Percentiles rank a stretch among this genome's conserved stretches.
phyloP scores from a whole-genome alignment of 2,888 invertebrate species.

The Drosophila meridiana region DNA sequence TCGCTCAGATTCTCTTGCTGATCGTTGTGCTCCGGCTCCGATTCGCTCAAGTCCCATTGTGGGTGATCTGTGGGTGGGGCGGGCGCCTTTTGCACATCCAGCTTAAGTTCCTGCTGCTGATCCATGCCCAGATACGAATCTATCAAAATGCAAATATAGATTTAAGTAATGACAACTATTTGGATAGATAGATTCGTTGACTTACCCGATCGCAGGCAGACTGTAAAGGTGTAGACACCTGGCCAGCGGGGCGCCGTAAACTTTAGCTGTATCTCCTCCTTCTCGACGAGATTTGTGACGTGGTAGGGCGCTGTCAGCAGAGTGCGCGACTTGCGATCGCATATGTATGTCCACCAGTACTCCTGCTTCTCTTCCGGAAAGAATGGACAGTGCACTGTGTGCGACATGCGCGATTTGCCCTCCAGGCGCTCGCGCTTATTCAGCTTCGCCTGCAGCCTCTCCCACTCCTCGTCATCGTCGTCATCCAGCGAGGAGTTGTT shows the following conservation, averaged over 20 bases:
- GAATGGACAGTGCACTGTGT: conserved; percentile 98
- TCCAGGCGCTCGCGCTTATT: conserved; percentile 95
- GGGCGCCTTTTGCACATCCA: conserved; percentile 98
- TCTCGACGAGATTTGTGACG: conserved; percentile 95
- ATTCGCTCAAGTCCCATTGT: conserved; percentile 99
- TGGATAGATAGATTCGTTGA: not conserved
- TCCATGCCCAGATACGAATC: conserved; percentile 99
- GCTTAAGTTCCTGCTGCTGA: conserved; percentile 96
- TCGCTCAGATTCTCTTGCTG: conserved; percentile 88
- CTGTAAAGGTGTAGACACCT: conserved; percentile 95
- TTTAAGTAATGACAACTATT: not conserved
- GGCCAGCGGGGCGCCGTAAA: conserved; percentile 98
- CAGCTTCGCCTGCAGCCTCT: conserved; percentile 93
- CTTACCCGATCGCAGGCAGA: conserved; percentile 93
- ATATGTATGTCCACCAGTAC: conserved; percentile 99
- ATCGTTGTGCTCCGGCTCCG: conserved; percentile 90
- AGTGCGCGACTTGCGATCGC: conserved; percentile 96
- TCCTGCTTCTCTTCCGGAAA: conserved; percentile 98
- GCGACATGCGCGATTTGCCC: conserved; percentile 96
- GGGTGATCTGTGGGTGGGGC: conserved; percentile 96
- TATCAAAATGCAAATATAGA: conserved; percentile 39
- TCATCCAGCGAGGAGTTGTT: conserved; percentile 85
- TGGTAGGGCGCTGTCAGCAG: conserved; percentile 97
- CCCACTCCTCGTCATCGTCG: conserved; percentile 96
- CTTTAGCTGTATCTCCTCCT: conserved; percentile 96